phyloP scores from a whole-genome alignment of 2,113 vertebrate genomes.

The Oophaga pumilio region DNA sequence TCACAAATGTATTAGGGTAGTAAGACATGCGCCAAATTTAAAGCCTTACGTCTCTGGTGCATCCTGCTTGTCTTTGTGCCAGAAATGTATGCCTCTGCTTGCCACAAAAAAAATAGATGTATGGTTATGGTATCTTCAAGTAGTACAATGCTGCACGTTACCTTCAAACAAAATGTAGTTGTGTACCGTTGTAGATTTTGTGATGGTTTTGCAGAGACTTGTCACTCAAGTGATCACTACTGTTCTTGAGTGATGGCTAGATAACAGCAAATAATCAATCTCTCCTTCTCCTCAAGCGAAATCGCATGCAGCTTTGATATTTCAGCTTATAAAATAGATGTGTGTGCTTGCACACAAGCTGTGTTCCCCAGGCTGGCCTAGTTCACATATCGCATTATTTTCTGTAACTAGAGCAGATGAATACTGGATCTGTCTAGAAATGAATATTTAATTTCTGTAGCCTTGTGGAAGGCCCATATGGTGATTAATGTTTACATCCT shows the following conservation, averaged over 20 bases:
- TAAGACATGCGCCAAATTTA: too few species aligned
- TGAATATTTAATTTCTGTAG: conserved; percentile 2
- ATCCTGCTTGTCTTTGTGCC: too few species aligned
- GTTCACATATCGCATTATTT: not conserved
- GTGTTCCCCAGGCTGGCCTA: not conserved
- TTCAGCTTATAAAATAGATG: not conserved
- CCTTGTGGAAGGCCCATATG: not conserved
- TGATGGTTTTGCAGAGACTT: too few species aligned
- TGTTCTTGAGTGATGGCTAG: not conserved
- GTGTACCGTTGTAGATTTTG: too few species aligned
- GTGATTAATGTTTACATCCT: not conserved
- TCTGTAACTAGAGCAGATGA: not conserved
- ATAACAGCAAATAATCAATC: conserved; percentile 1
- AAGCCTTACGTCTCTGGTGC: too few species aligned
- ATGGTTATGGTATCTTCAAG: too few species aligned
- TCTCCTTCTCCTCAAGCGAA: not conserved
- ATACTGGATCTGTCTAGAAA: not conserved
- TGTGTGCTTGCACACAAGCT: not conserved
- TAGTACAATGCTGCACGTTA: too few species aligned
- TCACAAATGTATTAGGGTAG: too few species aligned
- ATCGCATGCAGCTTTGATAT: not conserved
- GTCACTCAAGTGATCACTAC: not conserved
- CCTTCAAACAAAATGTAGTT: too few species aligned
- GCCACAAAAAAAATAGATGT: too few species aligned
- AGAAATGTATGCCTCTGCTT: too few species aligned